Evolutionary conservation across 2,797 vertebrate species (phyloP), one percentile per base, ranked within the genome.

Genomic region (Glossophaga mutica): DNA sequence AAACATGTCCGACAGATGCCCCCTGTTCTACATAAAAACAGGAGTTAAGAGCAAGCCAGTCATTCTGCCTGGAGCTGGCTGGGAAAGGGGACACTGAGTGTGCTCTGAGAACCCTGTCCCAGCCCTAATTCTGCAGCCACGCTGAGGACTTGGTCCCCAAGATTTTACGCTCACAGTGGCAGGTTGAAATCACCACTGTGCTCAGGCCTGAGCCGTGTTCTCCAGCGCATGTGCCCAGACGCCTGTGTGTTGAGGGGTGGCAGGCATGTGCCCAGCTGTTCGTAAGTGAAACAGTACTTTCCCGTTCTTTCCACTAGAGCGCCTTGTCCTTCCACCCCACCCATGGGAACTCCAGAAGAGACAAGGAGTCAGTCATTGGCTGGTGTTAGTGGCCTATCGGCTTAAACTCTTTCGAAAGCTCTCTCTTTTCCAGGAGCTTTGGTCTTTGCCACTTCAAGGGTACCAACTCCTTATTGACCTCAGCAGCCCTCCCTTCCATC

Each of bases 31-130:
- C 62, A 81, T 78, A 14, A 42, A 90, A 19, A 2, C 2, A 1
- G 8, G 9, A 16, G 37, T 39, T 7, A 48, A 46, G 8, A 44
- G 29, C 19, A 57, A 59, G 39, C 24, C 26, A 0, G 0, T 9
- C 16, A 12, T 44, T 10, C 10, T 1, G n/a, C 26, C 15, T 1
- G 55, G 37, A 71, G 39, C 76, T 8, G 7, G n/a, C 11, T 65
- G 26, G 48, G 32, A 65, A 74, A 62, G 24, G 29, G 14, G 24
- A 22, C 19, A 2, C 26, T 42, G 9, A 6, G 18, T 5, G 5
- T 26, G 34, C 15, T 2, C 24, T 9, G 22, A 5, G n/a, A 29
- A 82, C 34, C 42, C 19, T 1, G 0, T 9, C 39, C 22, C 6
- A 26, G 34, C 11, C 55, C 82, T 4, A 21, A 39, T 1, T 65